Conservation (phyloP, 2,113 vertebrate genomes). For the Ranitomeya imitator region DNA sequence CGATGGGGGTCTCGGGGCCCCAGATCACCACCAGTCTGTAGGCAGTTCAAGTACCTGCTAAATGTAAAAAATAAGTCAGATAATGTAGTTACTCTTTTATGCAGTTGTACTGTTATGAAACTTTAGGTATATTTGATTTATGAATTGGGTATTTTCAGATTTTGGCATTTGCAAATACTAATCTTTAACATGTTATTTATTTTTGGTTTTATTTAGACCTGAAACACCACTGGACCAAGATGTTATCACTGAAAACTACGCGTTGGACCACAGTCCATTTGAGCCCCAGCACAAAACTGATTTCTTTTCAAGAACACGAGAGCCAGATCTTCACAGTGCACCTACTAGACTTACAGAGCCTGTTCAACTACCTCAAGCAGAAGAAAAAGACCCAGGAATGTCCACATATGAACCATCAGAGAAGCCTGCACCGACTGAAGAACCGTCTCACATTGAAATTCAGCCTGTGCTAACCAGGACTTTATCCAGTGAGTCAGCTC, state of each 20-base stretch:
- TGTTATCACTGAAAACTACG: slow-evolving; percentile 69
- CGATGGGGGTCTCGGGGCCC: too few relatives aligned
- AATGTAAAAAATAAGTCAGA: background rate
- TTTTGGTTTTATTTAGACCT: slow-evolving; percentile 64
- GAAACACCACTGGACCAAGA: slow-evolving; percentile 72
- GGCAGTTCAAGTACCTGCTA: too few relatives aligned
- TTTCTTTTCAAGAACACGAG: slow-evolving; percentile 81
- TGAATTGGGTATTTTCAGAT: background rate
- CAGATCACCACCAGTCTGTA: too few relatives aligned
- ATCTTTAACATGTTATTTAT: background rate
- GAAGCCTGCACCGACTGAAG: slow-evolving; percentile 74
- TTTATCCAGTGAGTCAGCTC: slow-evolving; percentile 86
- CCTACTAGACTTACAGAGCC: slow-evolving; percentile 80
- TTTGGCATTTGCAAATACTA: background rate
- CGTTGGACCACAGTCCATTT: slow-evolving; percentile 78
- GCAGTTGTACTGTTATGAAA: background rate
- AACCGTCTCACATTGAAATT: slow-evolving; percentile 72
- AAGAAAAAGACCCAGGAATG: slow-evolving; percentile 67
- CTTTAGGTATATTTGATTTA: background rate
- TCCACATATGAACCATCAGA: slow-evolving; percentile 76
- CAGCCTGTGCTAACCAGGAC: slow-evolving; percentile 84
- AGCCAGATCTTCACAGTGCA: slow-evolving; percentile 77
- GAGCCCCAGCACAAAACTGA: slow-evolving; percentile 83
- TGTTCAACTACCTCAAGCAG: slow-evolving; percentile 70
- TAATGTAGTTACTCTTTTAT: background rate